phyloP scores from a whole-genome alignment of 2,797 vertebrate genomes.

The Poeciliopsis gracilis region DNA sequence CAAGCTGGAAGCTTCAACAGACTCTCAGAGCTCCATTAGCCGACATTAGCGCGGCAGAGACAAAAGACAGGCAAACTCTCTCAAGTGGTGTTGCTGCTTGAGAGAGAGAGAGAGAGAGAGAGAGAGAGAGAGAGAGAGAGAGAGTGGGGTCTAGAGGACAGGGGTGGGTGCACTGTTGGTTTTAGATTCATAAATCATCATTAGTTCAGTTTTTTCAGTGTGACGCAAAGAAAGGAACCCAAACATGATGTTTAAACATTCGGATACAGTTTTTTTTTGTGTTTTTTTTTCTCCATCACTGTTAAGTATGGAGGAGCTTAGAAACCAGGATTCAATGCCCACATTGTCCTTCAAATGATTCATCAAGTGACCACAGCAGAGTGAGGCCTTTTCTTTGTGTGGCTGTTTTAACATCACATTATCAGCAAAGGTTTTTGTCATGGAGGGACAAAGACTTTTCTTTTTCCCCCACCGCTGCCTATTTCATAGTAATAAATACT shows the following conservation, averaged over 20 bases:
- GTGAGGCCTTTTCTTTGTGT: constrained; percentile 20
- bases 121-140: neutral
- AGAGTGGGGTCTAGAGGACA: neutral
- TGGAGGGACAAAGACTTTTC: constrained; percentile 45
- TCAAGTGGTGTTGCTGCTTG: neutral
- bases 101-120: neutral
- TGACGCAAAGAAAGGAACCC: neutral
- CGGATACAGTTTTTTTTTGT: neutral
- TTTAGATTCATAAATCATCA: neutral
- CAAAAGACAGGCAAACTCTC: neutral
- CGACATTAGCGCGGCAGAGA: neutral
- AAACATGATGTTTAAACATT: neutral
- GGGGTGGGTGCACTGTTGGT: neutral
- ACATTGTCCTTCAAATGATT: constrained; percentile 14
- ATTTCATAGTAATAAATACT: constrained; percentile 40
- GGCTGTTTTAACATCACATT: constrained; percentile 50
- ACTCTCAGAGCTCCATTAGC: neutral
- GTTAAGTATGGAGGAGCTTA: constrained; percentile 4
- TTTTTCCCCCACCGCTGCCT: constrained; percentile 16
- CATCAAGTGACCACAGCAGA: constrained; percentile 1
- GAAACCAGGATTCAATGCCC: neutral
- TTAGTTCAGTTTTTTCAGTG: neutral
- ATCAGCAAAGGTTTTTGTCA: constrained; percentile 35
- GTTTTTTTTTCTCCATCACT: neutral
- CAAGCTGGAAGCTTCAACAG: neutral